Evolutionary conservation across 2,113 vertebrate species (phyloP).

Genomic region (Vulpes vulpes): DNA sequence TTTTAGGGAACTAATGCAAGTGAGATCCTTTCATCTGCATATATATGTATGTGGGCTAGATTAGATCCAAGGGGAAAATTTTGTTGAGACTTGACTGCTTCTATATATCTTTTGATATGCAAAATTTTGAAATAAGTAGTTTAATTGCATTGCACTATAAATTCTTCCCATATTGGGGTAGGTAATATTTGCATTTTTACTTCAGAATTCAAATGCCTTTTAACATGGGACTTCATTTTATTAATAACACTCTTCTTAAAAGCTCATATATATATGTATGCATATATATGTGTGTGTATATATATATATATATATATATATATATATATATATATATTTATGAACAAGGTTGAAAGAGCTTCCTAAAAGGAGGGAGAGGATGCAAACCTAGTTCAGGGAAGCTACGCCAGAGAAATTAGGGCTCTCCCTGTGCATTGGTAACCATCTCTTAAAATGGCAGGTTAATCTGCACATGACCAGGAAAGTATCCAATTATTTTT

Average conservation of each 20-base stretch:
- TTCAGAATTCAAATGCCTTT: conserved; percentile 12
- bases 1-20: neutral
- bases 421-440: neutral
- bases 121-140: neutral
- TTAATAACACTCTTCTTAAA: neutral
- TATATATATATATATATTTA: neutral
- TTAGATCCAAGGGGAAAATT: neutral
- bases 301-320: no score
- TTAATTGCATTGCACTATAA: conserved; percentile 9
- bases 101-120: neutral
- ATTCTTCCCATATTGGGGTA: neutral
- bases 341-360: neutral
- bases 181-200: conserved; percentile 21
- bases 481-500: neutral
- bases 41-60: neutral
- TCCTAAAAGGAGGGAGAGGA: neutral
- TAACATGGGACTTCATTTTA: conserved; percentile 24
- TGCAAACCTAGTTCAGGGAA: neutral
- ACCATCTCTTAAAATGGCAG: neutral
- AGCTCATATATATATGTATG: neutral
- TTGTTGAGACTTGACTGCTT: neutral
- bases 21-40: neutral
- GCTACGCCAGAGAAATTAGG: neutral
- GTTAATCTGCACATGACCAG: neutral
- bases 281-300: no score